Base-by-base conservation (phyloP, 2,113 vertebrate genomes). In the Pavo muticus region DNA sequence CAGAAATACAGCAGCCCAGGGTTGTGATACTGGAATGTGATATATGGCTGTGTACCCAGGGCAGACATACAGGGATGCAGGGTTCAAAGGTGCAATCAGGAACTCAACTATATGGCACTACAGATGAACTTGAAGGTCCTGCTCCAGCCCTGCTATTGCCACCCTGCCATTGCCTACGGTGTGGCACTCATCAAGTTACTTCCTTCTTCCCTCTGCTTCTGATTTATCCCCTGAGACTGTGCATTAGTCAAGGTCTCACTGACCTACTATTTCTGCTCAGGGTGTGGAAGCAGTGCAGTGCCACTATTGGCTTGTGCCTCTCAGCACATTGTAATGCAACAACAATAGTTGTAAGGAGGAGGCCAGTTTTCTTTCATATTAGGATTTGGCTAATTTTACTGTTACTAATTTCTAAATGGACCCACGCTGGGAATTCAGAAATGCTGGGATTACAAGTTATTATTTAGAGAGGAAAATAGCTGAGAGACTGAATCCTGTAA, bases 271-370 rank as follows among this genome's bases (percentile, higher is more conserved):
- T 90, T 87, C 54, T 94, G 56, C 42, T 90, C 83, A 56, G 83
- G n/a, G 68, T 64, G 79, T 88, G 60, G 54, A 83, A 83, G 96
- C 71, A 95, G 63, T 63, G 82, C 71, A 67, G 56, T 0, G 0
- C 45, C 4, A 5, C 63, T 88, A 60, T 32, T 74, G 79, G 60
- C 65, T 74, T 88, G 37, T 60, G 75, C 64, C 88, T 90, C 86
- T 88, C 90, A 77, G 60, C 50, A 80, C 76, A 94, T 91, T 96
- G 90, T 95, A 35, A 90, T 56, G 83, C 60, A 80, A 88, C 37
- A 88, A 91, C 94, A 96, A 96, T 86, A 70, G 92, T 52, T 90
- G 83, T 71, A 87, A 84, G 68, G 50, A 91, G 69, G 44, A 86
- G 69, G 56, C 56, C 64, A 94, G 86, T 84, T 96, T 95, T 93